phyloP scores from a whole-genome alignment of 2,888 invertebrate genomes.

The Chrysotoxum bicinctum region DNA sequence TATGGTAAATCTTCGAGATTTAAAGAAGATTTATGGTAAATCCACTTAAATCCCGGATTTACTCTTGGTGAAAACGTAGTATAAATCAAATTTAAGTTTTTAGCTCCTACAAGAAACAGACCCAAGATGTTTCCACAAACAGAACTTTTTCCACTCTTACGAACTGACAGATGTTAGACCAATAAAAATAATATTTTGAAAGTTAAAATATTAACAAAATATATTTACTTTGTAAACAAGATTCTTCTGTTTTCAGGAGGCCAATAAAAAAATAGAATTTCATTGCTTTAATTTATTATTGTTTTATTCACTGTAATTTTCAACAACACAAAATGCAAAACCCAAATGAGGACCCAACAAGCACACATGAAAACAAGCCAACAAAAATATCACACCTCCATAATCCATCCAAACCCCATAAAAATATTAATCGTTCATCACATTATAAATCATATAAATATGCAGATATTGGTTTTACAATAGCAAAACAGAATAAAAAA shows the following conservation, averaged over 20 bases:
- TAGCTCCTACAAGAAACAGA: too few species aligned
- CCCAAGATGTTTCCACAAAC: too few species aligned
- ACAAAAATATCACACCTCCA: not conserved
- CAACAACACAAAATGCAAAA: not conserved
- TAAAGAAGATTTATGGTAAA: too few species aligned
- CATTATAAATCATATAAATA: constrained; percentile 22
- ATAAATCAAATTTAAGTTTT: too few species aligned
- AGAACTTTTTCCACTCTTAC: not conserved
- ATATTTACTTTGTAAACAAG: too few species aligned
- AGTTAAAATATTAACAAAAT: too few species aligned
- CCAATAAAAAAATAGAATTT: not conserved
- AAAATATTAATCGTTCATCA: not conserved
- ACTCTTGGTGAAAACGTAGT: too few species aligned
- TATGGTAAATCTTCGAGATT: too few species aligned
- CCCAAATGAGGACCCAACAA: not conserved
- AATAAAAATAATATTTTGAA: too few species aligned
- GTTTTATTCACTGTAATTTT: not conserved
- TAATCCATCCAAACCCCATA: not conserved
- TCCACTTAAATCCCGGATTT: too few species aligned
- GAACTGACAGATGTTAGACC: not conserved
- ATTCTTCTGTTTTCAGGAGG: not conserved
- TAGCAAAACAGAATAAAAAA: constrained; percentile 17
- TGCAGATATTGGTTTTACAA: constrained; percentile 30
- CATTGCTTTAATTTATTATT: too few species aligned
- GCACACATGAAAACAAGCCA: not conserved